These are phyloP conservation scores for Acanthiza pusilla DNA, from an alignment of 2,797 vertebrate genomes.

Conservation along the genomic window DNA sequence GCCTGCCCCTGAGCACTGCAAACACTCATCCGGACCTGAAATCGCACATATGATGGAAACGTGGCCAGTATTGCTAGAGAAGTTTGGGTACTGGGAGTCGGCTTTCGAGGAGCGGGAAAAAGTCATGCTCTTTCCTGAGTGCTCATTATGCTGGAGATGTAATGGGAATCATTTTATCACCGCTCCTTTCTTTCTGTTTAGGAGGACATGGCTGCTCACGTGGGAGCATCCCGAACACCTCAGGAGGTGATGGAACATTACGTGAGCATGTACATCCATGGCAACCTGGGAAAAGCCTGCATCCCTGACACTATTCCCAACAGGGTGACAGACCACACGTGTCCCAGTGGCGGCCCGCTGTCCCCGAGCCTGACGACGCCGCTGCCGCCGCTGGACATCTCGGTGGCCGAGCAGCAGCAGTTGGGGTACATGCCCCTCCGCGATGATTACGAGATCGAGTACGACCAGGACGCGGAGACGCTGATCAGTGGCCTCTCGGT, in stretches of 20 bases:
- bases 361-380: conserved; percentile 94
- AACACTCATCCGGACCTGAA: not conserved
- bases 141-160: accelerated
- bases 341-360: conserved; percentile 88
- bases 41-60: accelerated
- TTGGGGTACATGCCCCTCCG: conserved; percentile 97
- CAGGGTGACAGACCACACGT: conserved; percentile 96
- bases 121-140: accelerated
- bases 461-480: conserved; percentile 94
- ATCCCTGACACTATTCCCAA: conserved; percentile 96
- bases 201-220: conserved; percentile 98
- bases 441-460: conserved; percentile 97
- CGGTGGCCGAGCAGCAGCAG: conserved; percentile 92
- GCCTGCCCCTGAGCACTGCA: accelerated
- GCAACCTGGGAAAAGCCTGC: conserved; percentile 96
- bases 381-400: conserved; percentile 88
- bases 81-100: not conserved
- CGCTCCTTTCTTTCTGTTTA: conserved; percentile 50
- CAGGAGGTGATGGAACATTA: conserved; percentile 99
- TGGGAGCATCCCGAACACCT: conserved; percentile 89
- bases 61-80: accelerated
- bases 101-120: not conserved
- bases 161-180: accelerated
- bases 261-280: conserved; percentile 97
- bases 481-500: conserved; percentile 95